A percentile compares a stretch with the other conserved stretches of the same genome.
Evolutionary conservation across 1,140 invertebrate species (phyloP).

Genomic region (Octopus bimaculoides): DNA sequence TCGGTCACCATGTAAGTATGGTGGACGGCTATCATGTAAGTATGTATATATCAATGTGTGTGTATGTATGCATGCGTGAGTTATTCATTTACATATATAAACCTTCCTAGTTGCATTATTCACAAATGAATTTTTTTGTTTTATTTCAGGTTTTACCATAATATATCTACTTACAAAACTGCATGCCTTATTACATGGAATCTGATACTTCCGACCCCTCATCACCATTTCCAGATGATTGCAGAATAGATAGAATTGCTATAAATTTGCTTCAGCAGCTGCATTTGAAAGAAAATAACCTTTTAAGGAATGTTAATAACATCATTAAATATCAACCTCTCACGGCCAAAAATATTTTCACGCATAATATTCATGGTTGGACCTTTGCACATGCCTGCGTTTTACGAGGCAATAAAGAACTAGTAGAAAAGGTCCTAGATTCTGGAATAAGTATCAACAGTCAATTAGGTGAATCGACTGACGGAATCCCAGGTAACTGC

Average conservation of each 20-base stretch:
- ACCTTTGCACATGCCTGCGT: constrained; percentile 3
- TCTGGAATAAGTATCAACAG: background rate
- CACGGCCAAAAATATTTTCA: background rate
- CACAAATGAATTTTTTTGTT: no score
- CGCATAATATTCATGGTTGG: background rate
- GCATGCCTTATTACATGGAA: no score
- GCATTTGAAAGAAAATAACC: background rate
- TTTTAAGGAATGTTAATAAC: background rate
- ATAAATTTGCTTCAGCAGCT: background rate
- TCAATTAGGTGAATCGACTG: background rate
- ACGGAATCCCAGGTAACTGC: background rate
- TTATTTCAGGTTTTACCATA: no score
- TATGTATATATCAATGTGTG: no score
- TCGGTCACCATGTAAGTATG: no score
- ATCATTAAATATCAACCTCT: background rate
- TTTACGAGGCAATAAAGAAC: background rate
- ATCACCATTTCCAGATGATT: background rate
- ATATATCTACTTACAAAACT: no score
- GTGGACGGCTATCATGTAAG: no score
- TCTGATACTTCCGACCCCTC: background rate
- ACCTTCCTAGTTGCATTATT: no score
- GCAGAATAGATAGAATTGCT: background rate
- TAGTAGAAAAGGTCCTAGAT: background rate
- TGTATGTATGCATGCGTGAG: no score
- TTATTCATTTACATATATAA: no score